These are phyloP conservation scores for Jordanella pulchra DNA, from an alignment of 2,797 vertebrate species.

Conservation along the genomic window DNA sequence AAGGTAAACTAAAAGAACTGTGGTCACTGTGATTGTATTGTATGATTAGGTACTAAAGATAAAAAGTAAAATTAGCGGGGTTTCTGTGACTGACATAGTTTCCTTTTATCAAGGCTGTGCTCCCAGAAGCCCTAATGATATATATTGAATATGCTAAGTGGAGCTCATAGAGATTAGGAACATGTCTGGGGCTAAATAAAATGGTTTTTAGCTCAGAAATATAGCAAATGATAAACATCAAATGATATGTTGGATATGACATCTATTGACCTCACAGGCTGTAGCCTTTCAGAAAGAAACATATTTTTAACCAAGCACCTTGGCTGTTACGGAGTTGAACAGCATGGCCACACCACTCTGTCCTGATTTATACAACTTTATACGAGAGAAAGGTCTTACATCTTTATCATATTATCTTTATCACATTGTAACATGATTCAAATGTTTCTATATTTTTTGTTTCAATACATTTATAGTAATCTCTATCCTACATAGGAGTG, in stretches of 20 bases:
- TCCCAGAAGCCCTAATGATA: slow-evolving; percentile 45
- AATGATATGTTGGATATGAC: slow-evolving; percentile 76
- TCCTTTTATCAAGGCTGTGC: slow-evolving; percentile 22
- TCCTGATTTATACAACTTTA: slow-evolving; percentile 35
- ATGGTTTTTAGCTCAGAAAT: slow-evolving; percentile 67
- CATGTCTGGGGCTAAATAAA: slow-evolving; percentile 63
- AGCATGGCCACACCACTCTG: slow-evolving; percentile 38
- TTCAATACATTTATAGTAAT: slow-evolving; percentile 18
- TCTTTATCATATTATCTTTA: slow-evolving; percentile 37
- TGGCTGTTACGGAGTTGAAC: slow-evolving; percentile 45
- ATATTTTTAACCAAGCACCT: slow-evolving; percentile 71
- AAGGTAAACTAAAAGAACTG: slow-evolving; percentile 21
- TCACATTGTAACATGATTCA: slow-evolving; percentile 26
- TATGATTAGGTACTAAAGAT: slow-evolving; percentile 34
- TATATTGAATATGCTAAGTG: slow-evolving; percentile 59
- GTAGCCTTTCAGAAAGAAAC: slow-evolving; percentile 72
- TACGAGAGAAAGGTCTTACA: slow-evolving; percentile 27
- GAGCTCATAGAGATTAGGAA: slow-evolving; percentile 67
- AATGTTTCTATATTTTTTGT: slow-evolving; percentile 15
- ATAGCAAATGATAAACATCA: slow-evolving; percentile 70
- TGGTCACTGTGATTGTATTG: slow-evolving; percentile 25
- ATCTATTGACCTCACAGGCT: slow-evolving; percentile 63
- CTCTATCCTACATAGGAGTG: slow-evolving; percentile 18
- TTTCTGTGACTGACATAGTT: slow-evolving; percentile 43
- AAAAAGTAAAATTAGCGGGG: slow-evolving; percentile 44